Conservation (phyloP, 2,888 invertebrate genomes). For the Gandaritis pyraliata region DNA sequence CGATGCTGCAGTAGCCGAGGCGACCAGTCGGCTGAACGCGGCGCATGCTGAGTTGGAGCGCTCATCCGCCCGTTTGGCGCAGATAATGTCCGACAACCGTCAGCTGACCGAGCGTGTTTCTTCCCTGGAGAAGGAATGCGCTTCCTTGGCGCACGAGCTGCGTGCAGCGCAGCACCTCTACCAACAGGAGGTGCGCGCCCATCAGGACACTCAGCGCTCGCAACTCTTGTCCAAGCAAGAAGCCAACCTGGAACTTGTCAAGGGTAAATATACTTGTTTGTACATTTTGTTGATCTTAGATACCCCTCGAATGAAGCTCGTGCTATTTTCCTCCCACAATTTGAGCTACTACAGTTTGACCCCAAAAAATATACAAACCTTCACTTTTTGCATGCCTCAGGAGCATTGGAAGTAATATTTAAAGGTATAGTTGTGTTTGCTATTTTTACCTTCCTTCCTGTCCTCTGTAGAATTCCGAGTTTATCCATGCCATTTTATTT, state of each 20-base stretch:
- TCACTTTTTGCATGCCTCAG: constrained; percentile 85
- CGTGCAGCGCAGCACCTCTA: constrained; percentile 93
- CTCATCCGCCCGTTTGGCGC: constrained; percentile 85
- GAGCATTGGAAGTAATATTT: constrained; percentile 87
- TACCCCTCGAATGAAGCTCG: constrained; percentile 44
- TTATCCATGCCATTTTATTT: constrained; percentile 9
- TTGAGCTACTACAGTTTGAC: constrained; percentile 57
- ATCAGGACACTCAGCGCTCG: constrained; percentile 94
- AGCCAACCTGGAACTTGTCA: constrained; percentile 95
- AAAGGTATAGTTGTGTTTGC: constrained; percentile 85
- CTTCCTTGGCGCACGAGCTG: constrained; percentile 92
- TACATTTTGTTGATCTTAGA: constrained; percentile 29
- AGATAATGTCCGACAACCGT: constrained; percentile 89
- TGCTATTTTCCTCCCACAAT: constrained; percentile 60
- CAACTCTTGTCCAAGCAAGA: constrained; percentile 94
- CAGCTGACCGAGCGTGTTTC: constrained; percentile 92
- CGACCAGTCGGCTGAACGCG: constrained; percentile 82
- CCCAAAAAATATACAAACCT: constrained; percentile 62
- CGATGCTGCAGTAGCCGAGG: constrained; percentile 83
- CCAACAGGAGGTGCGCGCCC: constrained; percentile 93
- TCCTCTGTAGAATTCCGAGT: constrained; percentile 32
- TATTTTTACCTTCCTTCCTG: constrained; percentile 53
- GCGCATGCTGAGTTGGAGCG: constrained; percentile 87
- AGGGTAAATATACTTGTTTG: constrained; percentile 85
- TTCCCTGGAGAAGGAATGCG: constrained; percentile 94